phyloP scores from a whole-genome alignment of 2,797 vertebrate species.

The Tarsius wallacei region DNA sequence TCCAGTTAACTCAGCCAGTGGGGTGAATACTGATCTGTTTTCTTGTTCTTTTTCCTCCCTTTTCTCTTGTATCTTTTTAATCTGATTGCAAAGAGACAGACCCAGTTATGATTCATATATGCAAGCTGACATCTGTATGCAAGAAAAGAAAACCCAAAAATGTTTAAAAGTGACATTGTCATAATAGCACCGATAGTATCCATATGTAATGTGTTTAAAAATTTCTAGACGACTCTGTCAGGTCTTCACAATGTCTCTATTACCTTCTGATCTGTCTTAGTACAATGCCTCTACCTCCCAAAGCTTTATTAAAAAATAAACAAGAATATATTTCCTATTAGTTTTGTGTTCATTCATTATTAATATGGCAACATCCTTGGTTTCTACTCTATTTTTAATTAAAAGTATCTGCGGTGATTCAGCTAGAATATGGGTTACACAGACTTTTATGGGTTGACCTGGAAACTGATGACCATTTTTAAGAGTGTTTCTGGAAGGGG shows the following conservation, averaged over 20 bases:
- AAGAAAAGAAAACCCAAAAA: background rate
- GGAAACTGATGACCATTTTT: constrained; percentile 21
- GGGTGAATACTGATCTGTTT: background rate
- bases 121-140: background rate
- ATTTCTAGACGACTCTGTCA: background rate
- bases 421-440: background rate
- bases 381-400: constrained; percentile 45
- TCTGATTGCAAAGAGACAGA: background rate
- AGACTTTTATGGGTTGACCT: background rate
- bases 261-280: background rate
- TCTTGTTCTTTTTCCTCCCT: background rate
- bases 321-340: constrained; percentile 18
- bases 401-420: background rate
- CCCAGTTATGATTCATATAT: background rate
- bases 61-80: background rate
- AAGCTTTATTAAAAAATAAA: background rate
- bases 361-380: background rate
- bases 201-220: background rate
- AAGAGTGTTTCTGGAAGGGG: background rate
- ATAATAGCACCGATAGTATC: background rate
- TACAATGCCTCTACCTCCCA: background rate
- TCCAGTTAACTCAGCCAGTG: background rate
- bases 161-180: background rate
- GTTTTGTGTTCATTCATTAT: constrained; percentile 8
- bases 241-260: background rate